phyloP scores from a whole-genome alignment of 2,113 vertebrate species.

The Semicossyphus pulcher region DNA sequence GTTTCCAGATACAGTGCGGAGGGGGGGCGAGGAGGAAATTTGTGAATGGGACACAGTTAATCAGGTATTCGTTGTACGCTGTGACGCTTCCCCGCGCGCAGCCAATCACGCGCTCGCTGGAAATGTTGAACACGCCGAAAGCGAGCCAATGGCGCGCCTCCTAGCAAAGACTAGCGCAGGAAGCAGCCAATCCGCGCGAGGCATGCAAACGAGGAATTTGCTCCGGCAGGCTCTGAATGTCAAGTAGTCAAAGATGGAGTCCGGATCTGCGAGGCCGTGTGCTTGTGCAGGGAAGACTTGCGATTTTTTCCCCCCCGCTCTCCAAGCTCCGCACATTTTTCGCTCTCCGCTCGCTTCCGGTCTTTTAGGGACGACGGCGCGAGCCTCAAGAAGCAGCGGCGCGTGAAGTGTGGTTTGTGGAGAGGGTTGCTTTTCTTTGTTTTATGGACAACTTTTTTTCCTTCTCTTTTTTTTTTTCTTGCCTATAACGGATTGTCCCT shows the following conservation, averaged over 20 bases:
- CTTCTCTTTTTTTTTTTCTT: not conserved
- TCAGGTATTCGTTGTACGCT: slow-evolving; percentile 86
- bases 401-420: slow-evolving; percentile 51
- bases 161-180: slow-evolving; percentile 90
- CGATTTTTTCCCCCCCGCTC: slow-evolving; percentile 34
- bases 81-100: slow-evolving; percentile 71
- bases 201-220: slow-evolving; percentile 91
- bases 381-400: slow-evolving; percentile 32
- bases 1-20: slow-evolving; percentile 46
- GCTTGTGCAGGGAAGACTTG: slow-evolving; percentile 83
- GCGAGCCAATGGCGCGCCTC: slow-evolving; percentile 83
- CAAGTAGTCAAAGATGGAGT: slow-evolving; percentile 99
- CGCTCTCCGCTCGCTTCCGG: slow-evolving; percentile 16
- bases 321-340: not conserved
- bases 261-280: slow-evolving; percentile 89
- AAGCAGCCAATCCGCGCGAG: slow-evolving; percentile 85
- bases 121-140: slow-evolving; percentile 83
- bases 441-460: slow-evolving; percentile 82
- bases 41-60: slow-evolving; percentile 92
- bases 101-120: slow-evolving; percentile 78
- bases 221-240: slow-evolving; percentile 94
- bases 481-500: slow-evolving; percentile 82
- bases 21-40: slow-evolving; percentile 79
- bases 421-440: slow-evolving; percentile 73
- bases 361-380: slow-evolving; percentile 46